Evolutionary conservation across 2,113 vertebrate genomes (phyloP).

Genomic region (Bufo gargarizans): DNA sequence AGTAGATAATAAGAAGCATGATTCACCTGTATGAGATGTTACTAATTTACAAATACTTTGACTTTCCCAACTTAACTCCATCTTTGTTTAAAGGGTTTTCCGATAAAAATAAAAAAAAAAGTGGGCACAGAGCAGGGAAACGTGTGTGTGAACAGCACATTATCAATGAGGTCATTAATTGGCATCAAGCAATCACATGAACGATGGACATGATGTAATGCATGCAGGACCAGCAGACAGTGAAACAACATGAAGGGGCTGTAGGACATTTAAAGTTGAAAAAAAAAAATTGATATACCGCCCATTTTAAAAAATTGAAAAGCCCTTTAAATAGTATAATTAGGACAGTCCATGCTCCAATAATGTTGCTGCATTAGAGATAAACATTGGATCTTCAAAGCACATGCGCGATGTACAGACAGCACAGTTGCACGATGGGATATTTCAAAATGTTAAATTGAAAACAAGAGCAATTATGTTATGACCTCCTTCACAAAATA

Average conservation of each 20-base stretch:
- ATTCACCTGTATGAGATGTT: neutral
- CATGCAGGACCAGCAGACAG: too few species aligned
- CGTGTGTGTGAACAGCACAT: too few species aligned
- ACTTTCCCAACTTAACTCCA: neutral
- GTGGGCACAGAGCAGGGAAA: too few species aligned
- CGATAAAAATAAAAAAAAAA: too few species aligned
- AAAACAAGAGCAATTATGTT: neutral
- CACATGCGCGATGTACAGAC: neutral
- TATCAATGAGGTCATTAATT: too few species aligned
- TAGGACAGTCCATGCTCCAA: neutral
- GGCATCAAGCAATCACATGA: too few species aligned
- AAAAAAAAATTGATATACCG: too few species aligned
- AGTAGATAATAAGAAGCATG: neutral
- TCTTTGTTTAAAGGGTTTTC: too few species aligned
- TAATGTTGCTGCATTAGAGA: neutral
- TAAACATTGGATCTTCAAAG: neutral
- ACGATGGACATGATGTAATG: too few species aligned
- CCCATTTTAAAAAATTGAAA: too few species aligned
- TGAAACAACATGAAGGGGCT: too few species aligned
- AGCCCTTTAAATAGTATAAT: neutral
- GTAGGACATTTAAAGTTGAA: too few species aligned
- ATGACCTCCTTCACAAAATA: neutral
- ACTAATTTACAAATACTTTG: neutral
- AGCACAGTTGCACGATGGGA: neutral
- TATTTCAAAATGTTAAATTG: neutral